A percentile compares a stretch with the other conserved stretches of the same genome.
Conservation (phyloP, 2,888 invertebrate species). For the Melipona beecheii region DNA sequence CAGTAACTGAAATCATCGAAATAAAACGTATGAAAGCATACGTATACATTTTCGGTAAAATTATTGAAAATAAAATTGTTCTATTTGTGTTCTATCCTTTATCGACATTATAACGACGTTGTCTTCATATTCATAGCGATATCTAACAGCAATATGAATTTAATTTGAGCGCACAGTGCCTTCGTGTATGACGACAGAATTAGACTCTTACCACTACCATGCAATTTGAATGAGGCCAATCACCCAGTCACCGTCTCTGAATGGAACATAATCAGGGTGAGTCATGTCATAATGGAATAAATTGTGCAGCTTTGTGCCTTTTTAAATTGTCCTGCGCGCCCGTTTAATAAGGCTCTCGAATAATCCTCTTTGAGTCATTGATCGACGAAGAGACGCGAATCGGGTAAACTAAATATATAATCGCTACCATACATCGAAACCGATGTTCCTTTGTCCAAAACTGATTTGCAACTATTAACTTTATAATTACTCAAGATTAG, state of each 20-base stretch:
- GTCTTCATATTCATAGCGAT: conserved; percentile 70
- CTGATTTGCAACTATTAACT: not conserved
- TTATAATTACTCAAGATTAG: not conserved
- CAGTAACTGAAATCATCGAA: not conserved
- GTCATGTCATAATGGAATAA: conserved; percentile 55
- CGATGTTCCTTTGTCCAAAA: conserved; percentile 1
- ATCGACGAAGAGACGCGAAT: conserved; percentile 26
- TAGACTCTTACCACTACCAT: conserved; percentile 69
- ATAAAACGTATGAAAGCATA: not conserved
- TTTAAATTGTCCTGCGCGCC: conserved; percentile 47
- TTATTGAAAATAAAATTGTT: conserved; percentile 73
- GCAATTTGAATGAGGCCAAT: conserved; percentile 76
- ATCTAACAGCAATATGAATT: conserved; percentile 78
- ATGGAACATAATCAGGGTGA: conserved; percentile 79
- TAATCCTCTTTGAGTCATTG: conserved; percentile 29
- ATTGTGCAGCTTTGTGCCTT: conserved; percentile 58
- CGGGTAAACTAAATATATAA: conserved; percentile 1
- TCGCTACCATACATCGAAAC: not conserved
- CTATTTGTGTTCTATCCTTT: conserved; percentile 71
- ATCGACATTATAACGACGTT: conserved; percentile 68
- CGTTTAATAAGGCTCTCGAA: conserved; percentile 27
- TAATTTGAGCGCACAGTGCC: conserved; percentile 74
- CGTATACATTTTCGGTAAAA: conserved; percentile 6
- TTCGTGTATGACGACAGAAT: conserved; percentile 76
- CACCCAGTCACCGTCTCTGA: conserved; percentile 78